These are phyloP conservation scores for Chironomus tepperi DNA, from an alignment of 1,140 invertebrate species.

Conservation along the genomic window DNA sequence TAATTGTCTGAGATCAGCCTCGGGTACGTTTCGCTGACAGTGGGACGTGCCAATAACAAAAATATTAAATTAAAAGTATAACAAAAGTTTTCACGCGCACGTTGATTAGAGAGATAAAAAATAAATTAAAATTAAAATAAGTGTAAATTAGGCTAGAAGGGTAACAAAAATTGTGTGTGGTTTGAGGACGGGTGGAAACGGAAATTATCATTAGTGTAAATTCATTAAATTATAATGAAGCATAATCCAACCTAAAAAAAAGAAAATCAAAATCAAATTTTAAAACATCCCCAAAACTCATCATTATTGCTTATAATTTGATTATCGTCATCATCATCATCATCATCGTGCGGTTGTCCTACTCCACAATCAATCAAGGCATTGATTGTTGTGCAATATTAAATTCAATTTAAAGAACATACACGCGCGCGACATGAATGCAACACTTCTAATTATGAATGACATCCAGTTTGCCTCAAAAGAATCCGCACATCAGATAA, in stretches of 20 bases:
- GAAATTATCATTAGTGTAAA: background rate
- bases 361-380: too few relatives aligned
- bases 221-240: background rate
- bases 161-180: background rate
- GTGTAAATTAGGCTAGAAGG: background rate
- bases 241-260: background rate
- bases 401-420: too few relatives aligned
- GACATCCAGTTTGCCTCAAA: too few relatives aligned
- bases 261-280: too few relatives aligned
- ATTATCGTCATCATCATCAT: too few relatives aligned
- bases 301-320: too few relatives aligned
- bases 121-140: background rate
- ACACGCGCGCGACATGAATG: too few relatives aligned
- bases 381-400: too few relatives aligned
- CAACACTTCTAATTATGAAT: too few relatives aligned
- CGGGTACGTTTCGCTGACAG: conserved; percentile 27
- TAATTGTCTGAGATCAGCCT: conserved; percentile 68
- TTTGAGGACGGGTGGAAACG: background rate
- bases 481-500: too few relatives aligned
- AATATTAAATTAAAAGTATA: conserved; percentile 24
- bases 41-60: conserved; percentile 26
- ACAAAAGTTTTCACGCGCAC: background rate
- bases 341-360: too few relatives aligned
- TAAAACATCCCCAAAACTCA: too few relatives aligned
- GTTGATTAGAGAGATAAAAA: background rate